These are phyloP conservation scores for Thymelicus acteon DNA, from an alignment of 2,888 invertebrate genomes.

Conservation along the genomic window DNA sequence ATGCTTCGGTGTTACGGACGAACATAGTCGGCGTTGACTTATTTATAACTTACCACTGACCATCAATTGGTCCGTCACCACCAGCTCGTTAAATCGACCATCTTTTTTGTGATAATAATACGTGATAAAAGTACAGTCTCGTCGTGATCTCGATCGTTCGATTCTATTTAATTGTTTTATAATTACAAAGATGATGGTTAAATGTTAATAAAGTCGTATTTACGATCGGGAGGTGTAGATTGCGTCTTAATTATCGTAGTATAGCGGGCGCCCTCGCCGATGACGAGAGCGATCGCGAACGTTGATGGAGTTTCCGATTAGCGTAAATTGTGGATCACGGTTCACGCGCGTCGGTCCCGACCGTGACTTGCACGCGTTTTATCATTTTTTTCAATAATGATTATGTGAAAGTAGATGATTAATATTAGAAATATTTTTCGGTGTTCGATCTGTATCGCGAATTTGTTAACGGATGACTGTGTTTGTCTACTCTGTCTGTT, in stretches of 20 bases:
- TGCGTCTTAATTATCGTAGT: slow-evolving; percentile 9
- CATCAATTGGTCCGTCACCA: too few species aligned
- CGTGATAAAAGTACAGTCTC: background rate
- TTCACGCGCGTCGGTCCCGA: slow-evolving; percentile 56
- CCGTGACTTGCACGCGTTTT: slow-evolving; percentile 64
- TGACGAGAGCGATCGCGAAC: slow-evolving; percentile 35
- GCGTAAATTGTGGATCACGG: slow-evolving; percentile 61
- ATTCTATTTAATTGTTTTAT: background rate
- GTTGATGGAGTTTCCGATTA: slow-evolving; percentile 44
- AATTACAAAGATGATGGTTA: background rate
- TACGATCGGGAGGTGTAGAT: slow-evolving; percentile 14
- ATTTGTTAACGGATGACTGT: slow-evolving; percentile 71
- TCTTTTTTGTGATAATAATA: background rate
- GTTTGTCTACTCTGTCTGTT: slow-evolving; percentile 72
- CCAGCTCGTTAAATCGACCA: background rate
- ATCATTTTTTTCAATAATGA: slow-evolving; percentile 64
- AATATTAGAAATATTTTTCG: slow-evolving; percentile 79
- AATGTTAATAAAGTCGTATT: slow-evolving; percentile 28
- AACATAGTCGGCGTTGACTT: too few species aligned
- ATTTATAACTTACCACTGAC: too few species aligned
- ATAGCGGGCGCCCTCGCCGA: slow-evolving; percentile 13
- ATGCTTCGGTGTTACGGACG: too few species aligned
- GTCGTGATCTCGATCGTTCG: background rate
- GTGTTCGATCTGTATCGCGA: slow-evolving; percentile 81
- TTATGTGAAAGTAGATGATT: slow-evolving; percentile 76